A percentile compares a stretch with the other conserved stretches of the same genome.
Conservation (phyloP, 2,888 invertebrate species). For the Resseliella maxima region DNA sequence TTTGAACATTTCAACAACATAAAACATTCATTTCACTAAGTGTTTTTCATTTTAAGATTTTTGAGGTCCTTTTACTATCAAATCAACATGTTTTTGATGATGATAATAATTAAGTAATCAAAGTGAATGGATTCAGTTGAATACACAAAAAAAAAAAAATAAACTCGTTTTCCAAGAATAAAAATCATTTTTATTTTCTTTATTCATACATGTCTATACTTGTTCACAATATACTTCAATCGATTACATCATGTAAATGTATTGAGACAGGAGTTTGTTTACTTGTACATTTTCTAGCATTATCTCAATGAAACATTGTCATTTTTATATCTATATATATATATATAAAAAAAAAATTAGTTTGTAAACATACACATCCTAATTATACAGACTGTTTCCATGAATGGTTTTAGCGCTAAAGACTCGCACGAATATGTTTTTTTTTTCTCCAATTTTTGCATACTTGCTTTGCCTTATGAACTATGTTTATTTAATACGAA, state of each 20-base stretch:
- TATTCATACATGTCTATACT: neutral
- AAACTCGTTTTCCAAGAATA: neutral
- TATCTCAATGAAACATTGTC: too few relatives aligned
- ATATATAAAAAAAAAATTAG: too few relatives aligned
- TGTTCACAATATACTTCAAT: neutral
- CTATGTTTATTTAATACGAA: neutral
- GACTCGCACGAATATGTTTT: neutral
- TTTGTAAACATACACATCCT: too few relatives aligned
- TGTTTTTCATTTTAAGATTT: too few relatives aligned
- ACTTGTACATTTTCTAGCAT: too few relatives aligned
- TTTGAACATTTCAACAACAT: too few relatives aligned
- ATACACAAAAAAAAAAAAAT: neutral
- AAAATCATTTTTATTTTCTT: neutral
- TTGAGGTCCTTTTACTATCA: too few relatives aligned
- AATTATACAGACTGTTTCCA: neutral
- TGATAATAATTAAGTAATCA: too few relatives aligned
- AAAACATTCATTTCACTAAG: too few relatives aligned
- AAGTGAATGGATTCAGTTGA: too few relatives aligned
- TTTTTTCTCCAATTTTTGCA: slow-evolving; percentile 25
- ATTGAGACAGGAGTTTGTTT: neutral
- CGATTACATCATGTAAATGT: neutral
- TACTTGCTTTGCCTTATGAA: neutral
- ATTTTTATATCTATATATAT: too few relatives aligned
- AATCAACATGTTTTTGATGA: too few relatives aligned
- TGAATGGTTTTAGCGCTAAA: neutral